Percentiles rank a stretch among this genome's conserved stretches.
Evolutionary conservation across 2,113 vertebrate genomes (phyloP).

Genomic region (Cacatua alba): DNA sequence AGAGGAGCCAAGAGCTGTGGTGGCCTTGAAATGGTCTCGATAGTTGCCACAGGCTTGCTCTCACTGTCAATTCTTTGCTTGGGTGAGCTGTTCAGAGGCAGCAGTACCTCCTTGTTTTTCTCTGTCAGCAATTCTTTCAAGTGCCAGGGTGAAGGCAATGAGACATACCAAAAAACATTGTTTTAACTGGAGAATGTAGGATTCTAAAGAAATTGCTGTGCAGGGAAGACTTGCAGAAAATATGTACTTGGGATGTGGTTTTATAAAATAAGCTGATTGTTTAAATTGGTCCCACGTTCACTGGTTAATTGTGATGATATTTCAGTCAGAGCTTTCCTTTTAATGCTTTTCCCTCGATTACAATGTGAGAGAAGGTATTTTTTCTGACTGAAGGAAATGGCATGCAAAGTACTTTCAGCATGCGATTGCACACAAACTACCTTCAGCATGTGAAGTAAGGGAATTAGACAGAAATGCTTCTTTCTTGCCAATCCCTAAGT

Average conservation of each 20-base stretch:
- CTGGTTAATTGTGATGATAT: not conserved
- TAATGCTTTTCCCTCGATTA: not conserved
- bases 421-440: not conserved
- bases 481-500: not conserved
- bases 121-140: constrained; percentile 4
- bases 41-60: not conserved
- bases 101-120: not conserved
- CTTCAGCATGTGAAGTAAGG: not conserved
- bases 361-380: not conserved
- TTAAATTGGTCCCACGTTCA: not conserved
- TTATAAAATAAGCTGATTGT: not conserved
- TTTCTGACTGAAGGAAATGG: not conserved
- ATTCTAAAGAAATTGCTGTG: not conserved
- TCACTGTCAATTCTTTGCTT: not conserved
- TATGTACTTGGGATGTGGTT: not conserved
- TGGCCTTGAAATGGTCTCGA: not conserved
- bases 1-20: not conserved
- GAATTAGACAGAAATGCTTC: not conserved
- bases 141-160: not conserved
- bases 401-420: not conserved
- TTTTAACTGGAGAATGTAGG: not conserved
- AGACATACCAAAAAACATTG: not conserved
- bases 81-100: not conserved
- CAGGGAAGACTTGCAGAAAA: not conserved
- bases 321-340: constrained; percentile 1